Conservation (phyloP, 1,140 invertebrate genomes). For the Helicoverpa armigera region DNA sequence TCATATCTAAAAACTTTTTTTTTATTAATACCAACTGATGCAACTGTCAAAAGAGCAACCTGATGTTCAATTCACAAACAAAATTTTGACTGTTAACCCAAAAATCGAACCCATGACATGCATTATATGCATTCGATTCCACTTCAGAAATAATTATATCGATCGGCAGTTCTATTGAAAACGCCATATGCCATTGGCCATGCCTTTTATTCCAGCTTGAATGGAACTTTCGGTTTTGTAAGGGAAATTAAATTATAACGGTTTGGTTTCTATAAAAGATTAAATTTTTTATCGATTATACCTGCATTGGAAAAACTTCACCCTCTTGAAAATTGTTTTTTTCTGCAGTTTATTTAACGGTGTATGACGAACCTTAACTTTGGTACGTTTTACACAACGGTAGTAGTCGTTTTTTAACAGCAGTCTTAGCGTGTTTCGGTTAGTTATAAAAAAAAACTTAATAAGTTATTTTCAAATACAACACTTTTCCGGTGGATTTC, state of each 20-base stretch:
- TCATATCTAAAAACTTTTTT: no score
- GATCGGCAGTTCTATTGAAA: constrained; percentile 59
- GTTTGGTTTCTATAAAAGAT: constrained; percentile 58
- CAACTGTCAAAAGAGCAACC: constrained; percentile 1
- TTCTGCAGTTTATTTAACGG: constrained; percentile 65
- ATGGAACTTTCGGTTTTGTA: constrained; percentile 64
- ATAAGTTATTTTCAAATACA: no score
- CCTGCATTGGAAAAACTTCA: constrained; percentile 55
- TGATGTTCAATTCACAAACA: neutral
- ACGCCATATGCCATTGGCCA: constrained; percentile 68
- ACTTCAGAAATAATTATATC: constrained; percentile 54
- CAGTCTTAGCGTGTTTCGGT: neutral
- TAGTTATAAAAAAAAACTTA: no score
- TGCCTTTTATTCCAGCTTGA: constrained; percentile 62
- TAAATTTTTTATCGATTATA: constrained; percentile 60
- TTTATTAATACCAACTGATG: neutral
- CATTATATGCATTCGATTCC: constrained; percentile 47
- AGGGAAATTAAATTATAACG: constrained; percentile 72
- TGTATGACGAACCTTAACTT: constrained; percentile 39
- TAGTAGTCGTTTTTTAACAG: constrained; percentile 1
- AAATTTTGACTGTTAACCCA: constrained; percentile 27
- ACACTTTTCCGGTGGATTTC: no score
- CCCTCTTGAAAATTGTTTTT: constrained; percentile 60
- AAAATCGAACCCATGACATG: constrained; percentile 52
- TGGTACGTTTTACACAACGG: constrained; percentile 4